Evolutionary conservation across 1,140 invertebrate species (phyloP).

Genomic region (Drosophila hydei): DNA sequence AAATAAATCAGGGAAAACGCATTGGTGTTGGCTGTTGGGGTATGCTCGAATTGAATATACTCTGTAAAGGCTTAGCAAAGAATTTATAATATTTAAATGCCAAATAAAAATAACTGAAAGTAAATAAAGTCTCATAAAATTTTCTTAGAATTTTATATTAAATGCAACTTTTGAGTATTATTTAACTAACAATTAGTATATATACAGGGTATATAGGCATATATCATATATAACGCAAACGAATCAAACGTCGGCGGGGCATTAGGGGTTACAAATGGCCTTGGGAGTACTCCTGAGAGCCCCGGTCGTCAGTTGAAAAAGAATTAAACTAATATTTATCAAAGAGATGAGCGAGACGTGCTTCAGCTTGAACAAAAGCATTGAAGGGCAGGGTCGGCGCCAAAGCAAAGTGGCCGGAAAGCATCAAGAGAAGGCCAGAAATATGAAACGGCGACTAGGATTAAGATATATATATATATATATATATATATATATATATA

Average conservation of each 20-base stretch:
- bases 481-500: too few relatives aligned
- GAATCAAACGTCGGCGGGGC: constrained; percentile 26
- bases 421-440: constrained; percentile 24
- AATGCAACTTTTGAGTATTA: too few relatives aligned
- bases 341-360: constrained; percentile 77
- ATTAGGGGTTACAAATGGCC: constrained; percentile 20
- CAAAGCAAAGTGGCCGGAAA: constrained; percentile 43
- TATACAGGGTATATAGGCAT: constrained; percentile 15
- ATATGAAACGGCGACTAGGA: constrained; percentile 18
- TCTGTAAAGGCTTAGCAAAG: neutral
- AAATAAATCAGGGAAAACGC: constrained; percentile 11
- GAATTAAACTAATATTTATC: constrained; percentile 82
- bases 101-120: neutral
- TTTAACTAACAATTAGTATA: too few relatives aligned
- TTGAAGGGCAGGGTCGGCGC: constrained; percentile 54
- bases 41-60: neutral
- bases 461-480: too few relatives aligned
- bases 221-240: constrained; percentile 55
- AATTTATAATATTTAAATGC: neutral
- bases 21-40: neutral
- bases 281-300: constrained; percentile 15
- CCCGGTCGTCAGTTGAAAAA: constrained; percentile 34
- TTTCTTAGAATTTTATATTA: too few relatives aligned
- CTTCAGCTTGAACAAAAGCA: constrained; percentile 73
- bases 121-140: too few relatives aligned